Evolutionary conservation across 1,140 invertebrate genomes (phyloP).

Genomic region (Apolygus lucorum): DNA sequence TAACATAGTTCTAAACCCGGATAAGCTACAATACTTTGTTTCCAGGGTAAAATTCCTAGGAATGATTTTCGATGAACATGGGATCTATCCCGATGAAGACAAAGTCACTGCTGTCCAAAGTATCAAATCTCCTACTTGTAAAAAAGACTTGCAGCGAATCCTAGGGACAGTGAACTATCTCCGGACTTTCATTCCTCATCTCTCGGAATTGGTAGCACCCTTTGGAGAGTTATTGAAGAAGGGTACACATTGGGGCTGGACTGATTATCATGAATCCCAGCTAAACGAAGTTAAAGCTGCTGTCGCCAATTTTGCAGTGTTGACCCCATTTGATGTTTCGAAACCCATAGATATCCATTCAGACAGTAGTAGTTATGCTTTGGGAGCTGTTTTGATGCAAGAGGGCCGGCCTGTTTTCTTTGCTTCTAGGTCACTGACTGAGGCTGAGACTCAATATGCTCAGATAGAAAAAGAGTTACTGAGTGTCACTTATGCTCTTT

Average conservation of each 20-base stretch:
- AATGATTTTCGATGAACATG: too few species aligned
- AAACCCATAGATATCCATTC: constrained; percentile 32
- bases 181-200: constrained; percentile 34
- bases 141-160: constrained; percentile 39
- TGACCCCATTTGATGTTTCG: constrained; percentile 33
- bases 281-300: constrained; percentile 35
- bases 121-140: too few species aligned
- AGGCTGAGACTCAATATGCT: constrained; percentile 39
- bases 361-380: constrained; percentile 33
- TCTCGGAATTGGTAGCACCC: constrained; percentile 30
- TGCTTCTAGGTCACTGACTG: constrained; percentile 35
- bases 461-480: constrained; percentile 43
- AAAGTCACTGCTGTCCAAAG: too few species aligned
- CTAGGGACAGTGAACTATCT: constrained; percentile 41
- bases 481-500: constrained; percentile 38
- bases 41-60: too few species aligned
- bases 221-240: constrained; percentile 35
- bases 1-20: too few species aligned
- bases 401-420: constrained; percentile 35
- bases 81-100: too few species aligned
- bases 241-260: constrained; percentile 34
- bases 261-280: constrained; percentile 27
- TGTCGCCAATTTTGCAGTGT: constrained; percentile 31
- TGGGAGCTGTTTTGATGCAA: constrained; percentile 35
- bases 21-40: too few species aligned